These are phyloP conservation scores for Taeniopygia guttata DNA, from an alignment of 2,797 vertebrate genomes.

Conservation along the genomic window DNA sequence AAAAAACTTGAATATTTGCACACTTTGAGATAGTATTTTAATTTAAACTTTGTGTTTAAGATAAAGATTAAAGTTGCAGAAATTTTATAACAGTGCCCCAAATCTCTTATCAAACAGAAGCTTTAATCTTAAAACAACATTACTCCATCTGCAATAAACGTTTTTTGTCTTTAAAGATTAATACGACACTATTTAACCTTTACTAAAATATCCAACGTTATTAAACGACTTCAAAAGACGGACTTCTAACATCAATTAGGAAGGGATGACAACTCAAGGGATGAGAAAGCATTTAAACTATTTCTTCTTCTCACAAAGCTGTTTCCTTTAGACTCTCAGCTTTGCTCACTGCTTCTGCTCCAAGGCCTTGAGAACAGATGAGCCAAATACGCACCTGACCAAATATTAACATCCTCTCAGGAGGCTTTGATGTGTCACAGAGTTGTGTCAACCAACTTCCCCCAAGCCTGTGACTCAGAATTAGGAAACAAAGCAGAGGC, in stretches of 20 bases:
- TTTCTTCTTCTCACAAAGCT: constrained; percentile 59
- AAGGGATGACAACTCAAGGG: constrained; percentile 45
- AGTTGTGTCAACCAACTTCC: background rate
- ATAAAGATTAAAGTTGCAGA: constrained; percentile 19
- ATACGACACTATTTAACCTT: constrained; percentile 38
- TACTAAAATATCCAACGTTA: constrained; percentile 39
- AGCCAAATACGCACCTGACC: constrained; percentile 67
- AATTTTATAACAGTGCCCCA: constrained; percentile 14
- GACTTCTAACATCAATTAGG: constrained; percentile 23
- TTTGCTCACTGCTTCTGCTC: background rate
- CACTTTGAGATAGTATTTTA: constrained; percentile 39
- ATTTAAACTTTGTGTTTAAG: constrained; percentile 19
- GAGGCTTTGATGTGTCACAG: constrained; percentile 35
- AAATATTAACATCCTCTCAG: constrained; percentile 68
- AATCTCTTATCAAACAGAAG: constrained; percentile 42
- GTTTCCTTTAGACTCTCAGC: constrained; percentile 27
- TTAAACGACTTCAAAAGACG: constrained; percentile 46
- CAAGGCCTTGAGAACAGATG: constrained; percentile 33
- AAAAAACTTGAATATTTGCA: background rate
- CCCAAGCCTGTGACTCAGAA: background rate
- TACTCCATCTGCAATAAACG: constrained; percentile 21
- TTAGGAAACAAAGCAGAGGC: constrained; percentile 9
- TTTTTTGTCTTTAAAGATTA: constrained; percentile 51
- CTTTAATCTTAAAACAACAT: constrained; percentile 60
- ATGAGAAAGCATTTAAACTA: constrained; percentile 33